phyloP scores from a whole-genome alignment of 2,888 invertebrate species.

The Epistrophella euchroma region DNA sequence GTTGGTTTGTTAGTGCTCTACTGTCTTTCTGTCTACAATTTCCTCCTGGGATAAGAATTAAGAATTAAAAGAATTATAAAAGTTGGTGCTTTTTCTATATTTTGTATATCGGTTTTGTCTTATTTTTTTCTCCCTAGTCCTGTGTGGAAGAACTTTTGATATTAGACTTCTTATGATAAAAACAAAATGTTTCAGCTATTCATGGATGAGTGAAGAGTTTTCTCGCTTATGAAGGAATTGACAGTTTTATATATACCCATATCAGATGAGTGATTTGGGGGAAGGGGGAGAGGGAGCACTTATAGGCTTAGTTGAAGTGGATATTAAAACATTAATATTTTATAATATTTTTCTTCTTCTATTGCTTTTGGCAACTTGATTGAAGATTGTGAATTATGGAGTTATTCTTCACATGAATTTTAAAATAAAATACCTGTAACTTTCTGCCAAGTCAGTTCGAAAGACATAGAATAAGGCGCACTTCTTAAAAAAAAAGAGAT shows the following conservation, averaged over 20 bases:
- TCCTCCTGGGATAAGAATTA: conserved; percentile 58
- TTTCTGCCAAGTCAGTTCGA: too few relatives aligned
- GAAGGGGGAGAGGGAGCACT: too few relatives aligned
- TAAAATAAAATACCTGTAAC: too few relatives aligned
- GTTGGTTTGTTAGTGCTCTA: conserved; percentile 14
- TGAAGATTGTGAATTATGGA: neutral
- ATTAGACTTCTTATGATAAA: conserved; percentile 24
- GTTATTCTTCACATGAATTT: neutral
- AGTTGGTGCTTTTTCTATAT: conserved; percentile 36
- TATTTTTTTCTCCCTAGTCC: neutral
- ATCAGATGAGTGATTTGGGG: neutral
- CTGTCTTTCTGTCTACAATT: conserved; percentile 12
- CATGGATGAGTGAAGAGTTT: conserved; percentile 18
- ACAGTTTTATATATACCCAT: conserved; percentile 4
- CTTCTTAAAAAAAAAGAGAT: too few relatives aligned
- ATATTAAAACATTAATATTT: conserved; percentile 16
- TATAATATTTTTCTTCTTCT: neutral
- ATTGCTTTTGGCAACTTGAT: neutral
- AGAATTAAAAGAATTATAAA: conserved; percentile 67
- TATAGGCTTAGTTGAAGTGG: conserved; percentile 8
- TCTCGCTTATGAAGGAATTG: neutral
- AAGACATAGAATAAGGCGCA: too few relatives aligned
- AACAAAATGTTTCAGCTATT: conserved; percentile 7
- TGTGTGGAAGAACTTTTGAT: conserved; percentile 2
- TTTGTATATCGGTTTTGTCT: conserved; percentile 1